phyloP scores from a whole-genome alignment of 2,113 vertebrate species.

The Hippopotamus amphibius region DNA sequence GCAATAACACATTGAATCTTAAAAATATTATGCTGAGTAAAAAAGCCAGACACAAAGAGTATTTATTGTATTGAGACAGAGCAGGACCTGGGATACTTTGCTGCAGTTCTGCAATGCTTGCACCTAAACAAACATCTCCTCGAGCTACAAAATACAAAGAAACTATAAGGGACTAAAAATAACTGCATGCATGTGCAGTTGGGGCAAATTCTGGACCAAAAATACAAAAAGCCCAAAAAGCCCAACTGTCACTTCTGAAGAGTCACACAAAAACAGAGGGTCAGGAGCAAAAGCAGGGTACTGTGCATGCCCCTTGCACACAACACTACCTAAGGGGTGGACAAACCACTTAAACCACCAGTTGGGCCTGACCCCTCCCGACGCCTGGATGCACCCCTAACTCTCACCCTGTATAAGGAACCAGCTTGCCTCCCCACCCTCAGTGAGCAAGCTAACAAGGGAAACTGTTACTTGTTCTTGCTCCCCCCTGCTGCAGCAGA shows the following conservation, averaged over 20 bases:
- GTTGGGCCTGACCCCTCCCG: background rate
- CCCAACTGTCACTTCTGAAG: background rate
- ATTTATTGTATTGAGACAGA: background rate
- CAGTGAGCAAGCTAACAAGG: background rate
- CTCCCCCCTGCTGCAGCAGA: background rate
- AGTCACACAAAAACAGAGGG: too few species aligned
- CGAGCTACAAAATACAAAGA: background rate
- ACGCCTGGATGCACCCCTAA: background rate
- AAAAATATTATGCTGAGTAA: background rate
- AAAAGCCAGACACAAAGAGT: background rate
- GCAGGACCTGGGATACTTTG: background rate
- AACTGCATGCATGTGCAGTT: background rate
- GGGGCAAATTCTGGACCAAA: background rate
- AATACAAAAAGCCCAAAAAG: background rate
- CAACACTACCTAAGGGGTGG: background rate
- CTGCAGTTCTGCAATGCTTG: background rate
- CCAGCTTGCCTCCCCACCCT: background rate
- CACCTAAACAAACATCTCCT: background rate
- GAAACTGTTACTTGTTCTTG: background rate
- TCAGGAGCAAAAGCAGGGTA: background rate
- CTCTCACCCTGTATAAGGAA: background rate
- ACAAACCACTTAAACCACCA: background rate
- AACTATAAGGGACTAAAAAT: background rate
- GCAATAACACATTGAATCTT: background rate
- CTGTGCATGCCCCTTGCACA: background rate